A percentile compares a stretch with the other conserved stretches of the same genome.
These are phyloP conservation scores for Toxonevra muliebris DNA, from an alignment of 2,888 invertebrate genomes.

Conservation along the genomic window DNA sequence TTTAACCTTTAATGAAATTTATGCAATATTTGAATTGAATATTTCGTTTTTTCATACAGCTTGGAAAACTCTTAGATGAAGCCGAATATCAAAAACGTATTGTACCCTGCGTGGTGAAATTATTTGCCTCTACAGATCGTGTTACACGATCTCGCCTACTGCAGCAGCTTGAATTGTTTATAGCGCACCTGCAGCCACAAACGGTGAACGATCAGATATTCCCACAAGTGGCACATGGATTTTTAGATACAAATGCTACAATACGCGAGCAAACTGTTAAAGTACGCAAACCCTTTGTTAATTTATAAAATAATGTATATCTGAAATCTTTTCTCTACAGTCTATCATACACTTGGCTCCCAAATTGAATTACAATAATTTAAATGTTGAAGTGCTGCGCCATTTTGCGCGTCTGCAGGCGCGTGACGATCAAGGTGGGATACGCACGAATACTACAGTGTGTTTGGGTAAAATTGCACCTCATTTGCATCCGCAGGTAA, in stretches of 20 bases:
- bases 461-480: conserved; percentile 98
- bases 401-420: conserved; percentile 96
- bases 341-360: conserved; percentile 95
- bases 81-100: conserved; percentile 95
- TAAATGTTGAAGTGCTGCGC: conserved; percentile 94
- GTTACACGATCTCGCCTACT: conserved; percentile 93
- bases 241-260: conserved; percentile 95
- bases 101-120: conserved; percentile 96
- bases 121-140: conserved; percentile 95
- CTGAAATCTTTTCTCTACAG: conserved; percentile 58
- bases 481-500: conserved; percentile 85
- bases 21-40: conserved; percentile 9
- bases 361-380: conserved; percentile 96
- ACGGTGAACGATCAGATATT: conserved; percentile 96
- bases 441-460: conserved; percentile 97
- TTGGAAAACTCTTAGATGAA: conserved; percentile 89
- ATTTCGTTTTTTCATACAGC: conserved; percentile 68
- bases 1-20: neutral
- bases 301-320: neutral
- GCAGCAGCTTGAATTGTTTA: conserved; percentile 93
- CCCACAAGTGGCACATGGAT: conserved; percentile 92
- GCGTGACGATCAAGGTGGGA: conserved; percentile 92
- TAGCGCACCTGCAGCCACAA: conserved; percentile 79
- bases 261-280: conserved; percentile 98
- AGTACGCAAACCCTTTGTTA: conserved; percentile 63